phyloP scores from a whole-genome alignment of 2,888 invertebrate species.

The Anarsia innoxiella region DNA sequence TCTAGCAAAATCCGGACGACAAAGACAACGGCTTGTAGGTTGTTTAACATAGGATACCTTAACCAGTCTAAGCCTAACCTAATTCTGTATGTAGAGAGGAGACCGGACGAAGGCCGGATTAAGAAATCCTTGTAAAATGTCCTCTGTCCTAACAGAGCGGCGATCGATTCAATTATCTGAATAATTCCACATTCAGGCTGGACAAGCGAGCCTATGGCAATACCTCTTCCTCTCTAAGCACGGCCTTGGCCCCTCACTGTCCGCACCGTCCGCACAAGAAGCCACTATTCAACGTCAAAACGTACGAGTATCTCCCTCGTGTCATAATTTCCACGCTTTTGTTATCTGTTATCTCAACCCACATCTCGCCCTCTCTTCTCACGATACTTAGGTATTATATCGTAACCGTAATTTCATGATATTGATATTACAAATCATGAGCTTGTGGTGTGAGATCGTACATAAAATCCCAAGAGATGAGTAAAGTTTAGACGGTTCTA shows the following conservation, averaged over 20 bases:
- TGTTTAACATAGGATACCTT: not conserved
- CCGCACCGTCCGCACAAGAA: conserved; percentile 8
- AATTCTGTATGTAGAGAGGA: too few relatives aligned
- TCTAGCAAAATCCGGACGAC: too few relatives aligned
- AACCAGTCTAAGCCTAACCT: too few relatives aligned
- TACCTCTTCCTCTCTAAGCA: not conserved
- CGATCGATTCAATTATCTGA: conserved; percentile 8
- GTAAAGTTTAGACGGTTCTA: too few relatives aligned
- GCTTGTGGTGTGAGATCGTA: not conserved
- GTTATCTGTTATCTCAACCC: not conserved
- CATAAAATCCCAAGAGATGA: not conserved
- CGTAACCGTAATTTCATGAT: conserved; percentile 1
- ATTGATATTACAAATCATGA: conserved; percentile 4
- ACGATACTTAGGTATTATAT: conserved; percentile 1
- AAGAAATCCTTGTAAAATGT: conserved; percentile 1
- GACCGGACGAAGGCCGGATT: conserved; percentile 2
- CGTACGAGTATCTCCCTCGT: not conserved
- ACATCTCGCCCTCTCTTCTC: not conserved
- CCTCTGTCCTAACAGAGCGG: too few relatives aligned
- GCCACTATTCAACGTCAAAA: too few relatives aligned
- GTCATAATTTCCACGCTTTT: not conserved
- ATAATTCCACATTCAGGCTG: not conserved
- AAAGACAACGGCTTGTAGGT: too few relatives aligned
- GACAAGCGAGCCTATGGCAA: not conserved
- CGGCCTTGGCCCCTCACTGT: conserved; percentile 8